A percentile compares a stretch with the other conserved stretches of the same genome.
phyloP scores from a whole-genome alignment of 2,797 vertebrate species.

The Sebastes vulpes region DNA sequence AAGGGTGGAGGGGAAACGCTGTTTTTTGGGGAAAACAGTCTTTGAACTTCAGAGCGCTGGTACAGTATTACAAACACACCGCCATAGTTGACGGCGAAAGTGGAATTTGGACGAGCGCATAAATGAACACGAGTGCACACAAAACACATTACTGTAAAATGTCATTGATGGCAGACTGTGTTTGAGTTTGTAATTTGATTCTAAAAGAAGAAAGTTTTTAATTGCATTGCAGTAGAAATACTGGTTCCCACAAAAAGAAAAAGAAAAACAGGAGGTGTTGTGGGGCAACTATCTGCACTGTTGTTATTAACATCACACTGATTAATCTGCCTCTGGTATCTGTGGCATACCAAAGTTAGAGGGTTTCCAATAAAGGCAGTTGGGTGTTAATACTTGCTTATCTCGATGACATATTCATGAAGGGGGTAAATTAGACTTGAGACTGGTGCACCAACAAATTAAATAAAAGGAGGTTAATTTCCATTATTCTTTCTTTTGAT shows the following conservation, averaged over 20 bases:
- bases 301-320: constrained; percentile 24
- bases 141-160: neutral
- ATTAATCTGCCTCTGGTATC: constrained; percentile 15
- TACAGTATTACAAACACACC: constrained; percentile 15
- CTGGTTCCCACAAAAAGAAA: neutral
- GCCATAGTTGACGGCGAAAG: constrained; percentile 28
- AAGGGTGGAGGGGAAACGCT: constrained; percentile 43
- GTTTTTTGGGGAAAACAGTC: constrained; percentile 42
- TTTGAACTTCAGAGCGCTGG: constrained; percentile 52
- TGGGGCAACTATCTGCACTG: neutral
- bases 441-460: neutral
- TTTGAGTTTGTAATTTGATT: constrained; percentile 4
- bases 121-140: neutral
- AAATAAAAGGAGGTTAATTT: neutral
- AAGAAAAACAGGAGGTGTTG: constrained; percentile 20
- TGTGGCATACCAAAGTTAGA: neutral
- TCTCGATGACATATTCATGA: constrained; percentile 40
- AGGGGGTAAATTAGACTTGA: neutral
- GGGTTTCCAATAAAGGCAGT: constrained; percentile 16
- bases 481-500: neutral
- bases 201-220: neutral
- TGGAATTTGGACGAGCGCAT: constrained; percentile 22
- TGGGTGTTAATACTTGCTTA: constrained; percentile 37
- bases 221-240: neutral
- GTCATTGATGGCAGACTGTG: constrained; percentile 1